Percentiles rank a stretch among this genome's conserved stretches.
These are phyloP conservation scores for Podarcis muralis DNA, from an alignment of 2,113 vertebrate species.

Conservation along the genomic window DNA sequence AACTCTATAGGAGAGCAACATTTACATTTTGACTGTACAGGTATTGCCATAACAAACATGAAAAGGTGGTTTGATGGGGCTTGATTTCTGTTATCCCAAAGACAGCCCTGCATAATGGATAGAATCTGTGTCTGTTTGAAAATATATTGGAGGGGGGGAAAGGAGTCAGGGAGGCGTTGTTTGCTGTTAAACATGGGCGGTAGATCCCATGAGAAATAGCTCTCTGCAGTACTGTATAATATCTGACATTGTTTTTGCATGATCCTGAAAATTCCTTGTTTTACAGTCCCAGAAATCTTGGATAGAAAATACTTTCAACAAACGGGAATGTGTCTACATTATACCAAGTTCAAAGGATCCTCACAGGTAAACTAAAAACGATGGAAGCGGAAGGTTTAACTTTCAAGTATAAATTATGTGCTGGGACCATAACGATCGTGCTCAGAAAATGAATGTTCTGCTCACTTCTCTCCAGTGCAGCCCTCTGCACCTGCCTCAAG, in stretches of 20 bases:
- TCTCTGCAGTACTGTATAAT: not conserved
- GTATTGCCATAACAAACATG: not conserved
- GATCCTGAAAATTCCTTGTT: conserved; percentile 29
- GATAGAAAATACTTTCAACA: conserved; percentile 99
- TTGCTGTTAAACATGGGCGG: not conserved
- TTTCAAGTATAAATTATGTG: not conserved
- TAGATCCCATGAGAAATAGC: not conserved
- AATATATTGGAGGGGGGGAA: not conserved
- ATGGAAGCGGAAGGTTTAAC: not conserved
- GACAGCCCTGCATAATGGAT: not conserved
- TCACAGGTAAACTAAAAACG: conserved; percentile 87
- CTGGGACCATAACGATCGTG: not conserved
- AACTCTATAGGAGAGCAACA: not conserved
- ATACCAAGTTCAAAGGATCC: conserved; percentile 99
- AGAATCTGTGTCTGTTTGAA: not conserved
- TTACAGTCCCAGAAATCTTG: conserved; percentile 99
- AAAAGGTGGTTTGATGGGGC: not conserved
- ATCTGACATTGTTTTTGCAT: not conserved
- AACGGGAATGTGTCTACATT: conserved; percentile 99
- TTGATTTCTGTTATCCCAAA: not conserved
- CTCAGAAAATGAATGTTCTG: not conserved
- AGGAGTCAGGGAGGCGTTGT: not conserved
- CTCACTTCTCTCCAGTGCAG: not conserved
- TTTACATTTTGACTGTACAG: not conserved
- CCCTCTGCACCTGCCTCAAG: not conserved